These are phyloP conservation scores for Diacarnus erythraeanus DNA, from an alignment of 37 sponge, comb jelly and placozoan genomes.

Conservation along the genomic window DNA sequence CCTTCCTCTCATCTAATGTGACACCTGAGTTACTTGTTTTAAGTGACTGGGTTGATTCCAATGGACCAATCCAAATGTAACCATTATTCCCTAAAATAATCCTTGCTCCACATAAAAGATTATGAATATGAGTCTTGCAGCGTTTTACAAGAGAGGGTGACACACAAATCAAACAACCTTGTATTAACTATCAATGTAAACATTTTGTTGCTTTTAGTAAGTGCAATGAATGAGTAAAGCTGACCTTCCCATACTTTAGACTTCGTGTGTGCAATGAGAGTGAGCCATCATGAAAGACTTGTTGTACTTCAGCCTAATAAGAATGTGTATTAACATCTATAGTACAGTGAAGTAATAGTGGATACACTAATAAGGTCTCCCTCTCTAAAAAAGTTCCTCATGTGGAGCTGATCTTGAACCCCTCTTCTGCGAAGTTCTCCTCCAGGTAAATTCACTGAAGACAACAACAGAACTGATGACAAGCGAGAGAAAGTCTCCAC, in stretches of 20 bases:
- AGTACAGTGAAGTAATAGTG: constrained; percentile 1
- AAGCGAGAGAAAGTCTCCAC: constrained; percentile 89
- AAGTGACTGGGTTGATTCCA: constrained; percentile 36
- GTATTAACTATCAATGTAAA: neutral
- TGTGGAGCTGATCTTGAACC: constrained; percentile 93
- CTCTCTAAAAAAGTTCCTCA: constrained; percentile 90
- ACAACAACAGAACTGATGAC: constrained; percentile 85
- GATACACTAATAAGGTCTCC: constrained; percentile 94
- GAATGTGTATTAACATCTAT: neutral
- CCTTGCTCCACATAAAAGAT: constrained; percentile 88
- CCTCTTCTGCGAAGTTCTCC: constrained; percentile 85
- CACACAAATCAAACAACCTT: constrained; percentile 80
- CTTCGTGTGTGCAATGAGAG: constrained; percentile 93
- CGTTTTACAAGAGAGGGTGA: constrained; percentile 88
- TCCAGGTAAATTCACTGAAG: constrained; percentile 95
- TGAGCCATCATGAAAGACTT: constrained; percentile 76
- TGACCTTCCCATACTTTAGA: constrained; percentile 92
- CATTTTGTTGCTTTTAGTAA: neutral
- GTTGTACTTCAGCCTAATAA: constrained; percentile 89
- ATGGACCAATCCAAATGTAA: constrained; percentile 91
- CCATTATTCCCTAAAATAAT: constrained; percentile 98
- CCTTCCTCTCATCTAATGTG: constrained; percentile 78
- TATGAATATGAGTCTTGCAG: constrained; percentile 97
- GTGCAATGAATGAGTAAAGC: neutral
- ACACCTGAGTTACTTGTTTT: constrained; percentile 4